These are phyloP conservation scores for Leucozona laternaria DNA, from an alignment of 2,888 invertebrate species.

Conservation along the genomic window DNA sequence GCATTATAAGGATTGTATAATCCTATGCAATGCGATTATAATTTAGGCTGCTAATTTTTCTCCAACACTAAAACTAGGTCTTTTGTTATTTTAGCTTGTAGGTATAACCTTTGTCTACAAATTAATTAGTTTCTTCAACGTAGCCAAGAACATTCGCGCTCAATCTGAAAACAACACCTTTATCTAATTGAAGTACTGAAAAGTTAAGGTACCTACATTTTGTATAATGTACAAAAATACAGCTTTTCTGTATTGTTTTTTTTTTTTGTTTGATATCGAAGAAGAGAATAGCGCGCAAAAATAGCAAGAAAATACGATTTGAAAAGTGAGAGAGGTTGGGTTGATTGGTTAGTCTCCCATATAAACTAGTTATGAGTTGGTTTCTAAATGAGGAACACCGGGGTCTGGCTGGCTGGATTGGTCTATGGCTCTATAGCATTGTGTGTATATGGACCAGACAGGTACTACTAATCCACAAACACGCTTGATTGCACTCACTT, in stretches of 20 bases:
- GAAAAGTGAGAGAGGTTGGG: constrained; percentile 71
- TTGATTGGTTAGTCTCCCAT: constrained; percentile 50
- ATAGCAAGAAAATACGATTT: constrained; percentile 63
- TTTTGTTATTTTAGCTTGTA: too few relatives aligned
- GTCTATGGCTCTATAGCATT: constrained; percentile 1
- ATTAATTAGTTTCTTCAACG: too few relatives aligned
- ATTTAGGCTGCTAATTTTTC: too few relatives aligned
- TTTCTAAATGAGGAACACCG: constrained; percentile 19
- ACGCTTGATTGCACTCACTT: constrained; percentile 72
- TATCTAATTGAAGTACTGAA: too few relatives aligned
- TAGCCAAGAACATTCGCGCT: too few relatives aligned
- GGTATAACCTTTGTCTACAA: too few relatives aligned
- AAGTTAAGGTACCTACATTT: too few relatives aligned
- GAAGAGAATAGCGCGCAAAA: constrained; percentile 57
- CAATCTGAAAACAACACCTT: too few relatives aligned
- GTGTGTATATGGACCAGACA: constrained; percentile 48
- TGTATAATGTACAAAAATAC: neutral
- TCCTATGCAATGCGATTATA: too few relatives aligned
- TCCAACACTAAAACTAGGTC: too few relatives aligned
- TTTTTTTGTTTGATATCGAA: constrained; percentile 30
- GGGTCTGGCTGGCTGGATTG: neutral
- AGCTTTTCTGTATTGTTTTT: constrained; percentile 52
- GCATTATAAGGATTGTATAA: too few relatives aligned
- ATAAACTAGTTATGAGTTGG: constrained; percentile 34
- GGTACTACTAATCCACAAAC: constrained; percentile 70